These are phyloP conservation scores for Sitodiplosis mosellana DNA, from an alignment of 1,140 invertebrate species.

Conservation along the genomic window DNA sequence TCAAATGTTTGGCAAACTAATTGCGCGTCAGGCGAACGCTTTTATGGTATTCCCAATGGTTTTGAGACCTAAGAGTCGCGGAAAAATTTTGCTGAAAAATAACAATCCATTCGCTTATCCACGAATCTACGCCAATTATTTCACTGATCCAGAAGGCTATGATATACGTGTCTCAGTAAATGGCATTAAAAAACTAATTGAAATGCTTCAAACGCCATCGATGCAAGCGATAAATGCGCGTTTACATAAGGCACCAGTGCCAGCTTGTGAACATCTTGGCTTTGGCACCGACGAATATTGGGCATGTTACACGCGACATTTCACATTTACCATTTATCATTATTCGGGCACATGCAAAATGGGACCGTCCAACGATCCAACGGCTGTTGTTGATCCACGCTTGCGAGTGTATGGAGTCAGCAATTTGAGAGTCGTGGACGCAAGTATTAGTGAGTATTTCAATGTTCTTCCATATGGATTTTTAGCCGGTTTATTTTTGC, in stretches of 20 bases:
- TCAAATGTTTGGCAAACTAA: slow-evolving; percentile 29
- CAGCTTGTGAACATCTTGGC: slow-evolving; percentile 38
- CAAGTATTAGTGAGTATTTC: slow-evolving; percentile 36
- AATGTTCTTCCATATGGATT: slow-evolving; percentile 12
- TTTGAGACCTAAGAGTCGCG: slow-evolving; percentile 52
- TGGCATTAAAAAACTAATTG: slow-evolving; percentile 35
- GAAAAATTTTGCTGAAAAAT: slow-evolving; percentile 43
- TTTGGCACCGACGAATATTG: slow-evolving; percentile 53
- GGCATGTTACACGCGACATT: slow-evolving; percentile 43
- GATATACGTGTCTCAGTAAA: slow-evolving; percentile 42
- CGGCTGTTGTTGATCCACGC: slow-evolving; percentile 50
- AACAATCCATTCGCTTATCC: slow-evolving; percentile 58
- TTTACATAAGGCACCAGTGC: slow-evolving; percentile 38
- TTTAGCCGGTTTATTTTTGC: no score
- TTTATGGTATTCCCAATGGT: slow-evolving; percentile 52
- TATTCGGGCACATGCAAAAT: slow-evolving; percentile 70
- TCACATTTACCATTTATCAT: slow-evolving; percentile 58
- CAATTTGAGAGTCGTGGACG: slow-evolving; percentile 53
- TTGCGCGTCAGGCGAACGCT: slow-evolving; percentile 25
- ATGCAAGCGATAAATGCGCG: slow-evolving; percentile 37
- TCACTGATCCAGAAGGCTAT: slow-evolving; percentile 31
- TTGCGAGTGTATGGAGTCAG: slow-evolving; percentile 47
- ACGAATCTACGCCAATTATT: slow-evolving; percentile 66
- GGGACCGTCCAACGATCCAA: slow-evolving; percentile 45
- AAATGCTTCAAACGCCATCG: slow-evolving; percentile 33